Evolutionary conservation across 2,113 vertebrate species (phyloP).

Genomic region (Thalassoma bifasciatum): DNA sequence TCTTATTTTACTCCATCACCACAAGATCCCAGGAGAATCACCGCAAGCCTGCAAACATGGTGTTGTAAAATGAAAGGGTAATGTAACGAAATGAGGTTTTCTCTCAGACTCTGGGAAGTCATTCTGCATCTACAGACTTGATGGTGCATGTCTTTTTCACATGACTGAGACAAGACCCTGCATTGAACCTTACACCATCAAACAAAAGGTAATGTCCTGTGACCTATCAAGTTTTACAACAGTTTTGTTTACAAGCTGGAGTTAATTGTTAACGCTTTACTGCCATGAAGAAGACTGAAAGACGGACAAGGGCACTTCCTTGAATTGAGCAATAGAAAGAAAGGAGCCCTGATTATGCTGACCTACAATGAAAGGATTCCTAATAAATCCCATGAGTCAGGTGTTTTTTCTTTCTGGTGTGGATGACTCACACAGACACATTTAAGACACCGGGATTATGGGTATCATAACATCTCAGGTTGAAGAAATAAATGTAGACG

Average conservation of each 20-base stretch:
- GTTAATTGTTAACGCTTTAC: conserved; percentile 79
- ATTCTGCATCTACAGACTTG: conserved; percentile 43
- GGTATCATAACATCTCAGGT: not conserved
- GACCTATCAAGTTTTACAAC: conserved; percentile 72
- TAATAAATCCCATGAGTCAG: conserved; percentile 31
- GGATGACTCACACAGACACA: conserved; percentile 26
- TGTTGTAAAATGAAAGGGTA: conserved; percentile 71
- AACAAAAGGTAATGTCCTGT: conserved; percentile 75
- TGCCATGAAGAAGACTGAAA: conserved; percentile 35
- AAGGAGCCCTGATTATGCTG: conserved; percentile 23
- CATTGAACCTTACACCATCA: conserved; percentile 48
- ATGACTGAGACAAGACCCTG: conserved; percentile 35
- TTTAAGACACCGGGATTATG: conserved; percentile 18
- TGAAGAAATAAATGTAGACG: not conserved
- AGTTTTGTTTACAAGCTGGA: conserved; percentile 76
- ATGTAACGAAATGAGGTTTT: conserved; percentile 68
- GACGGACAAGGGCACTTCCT: conserved; percentile 40
- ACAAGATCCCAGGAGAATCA: conserved; percentile 41
- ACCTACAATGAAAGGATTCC: conserved; percentile 40
- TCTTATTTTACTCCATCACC: conserved; percentile 32
- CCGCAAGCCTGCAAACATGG: conserved; percentile 18
- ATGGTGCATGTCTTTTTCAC: conserved; percentile 62
- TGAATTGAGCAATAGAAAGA: conserved; percentile 54
- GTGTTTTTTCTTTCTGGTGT: conserved; percentile 1
- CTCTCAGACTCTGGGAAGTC: conserved; percentile 29